Percentiles rank a stretch among this genome's conserved stretches.
These are phyloP conservation scores for Drosophila mimica DNA, from an alignment of 2,888 invertebrate species.

Conservation along the genomic window DNA sequence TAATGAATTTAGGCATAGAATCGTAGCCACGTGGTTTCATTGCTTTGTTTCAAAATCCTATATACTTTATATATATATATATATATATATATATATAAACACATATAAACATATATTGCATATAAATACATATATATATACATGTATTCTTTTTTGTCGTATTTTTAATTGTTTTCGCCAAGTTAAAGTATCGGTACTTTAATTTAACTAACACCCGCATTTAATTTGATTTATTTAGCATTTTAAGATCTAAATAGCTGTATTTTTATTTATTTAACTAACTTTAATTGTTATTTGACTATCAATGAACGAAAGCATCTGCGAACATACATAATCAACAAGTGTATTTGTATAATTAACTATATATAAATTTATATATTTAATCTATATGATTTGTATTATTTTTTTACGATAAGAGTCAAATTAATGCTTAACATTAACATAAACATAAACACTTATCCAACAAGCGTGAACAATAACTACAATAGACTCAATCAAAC, in stretches of 20 bases:
- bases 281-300: conserved; percentile 70
- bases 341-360: conserved; percentile 5
- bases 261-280: conserved; percentile 77
- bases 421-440: conserved; percentile 20
- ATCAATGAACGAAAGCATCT: conserved; percentile 49
- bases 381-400: conserved; percentile 69
- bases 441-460: conserved; percentile 6
- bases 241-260: conserved; percentile 65
- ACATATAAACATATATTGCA: conserved; percentile 25
- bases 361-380: conserved; percentile 15
- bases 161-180: conserved; percentile 27
- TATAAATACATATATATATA: conserved; percentile 1
- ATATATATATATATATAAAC: conserved; percentile 7
- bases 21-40: conserved; percentile 12
- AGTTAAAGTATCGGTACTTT: conserved; percentile 22
- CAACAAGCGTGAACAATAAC: conserved; percentile 35
- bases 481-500: conserved; percentile 31
- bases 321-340: conserved; percentile 21
- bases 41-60: conserved; percentile 21
- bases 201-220: conserved; percentile 46
- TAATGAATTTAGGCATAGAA: conserved; percentile 20
- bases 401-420: conserved; percentile 51
- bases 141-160: conserved; percentile 4
- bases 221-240: conserved; percentile 50
- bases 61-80: conserved; percentile 1